Evolutionary conservation across 2,113 vertebrate species (phyloP).

Genomic region (Ia io): DNA sequence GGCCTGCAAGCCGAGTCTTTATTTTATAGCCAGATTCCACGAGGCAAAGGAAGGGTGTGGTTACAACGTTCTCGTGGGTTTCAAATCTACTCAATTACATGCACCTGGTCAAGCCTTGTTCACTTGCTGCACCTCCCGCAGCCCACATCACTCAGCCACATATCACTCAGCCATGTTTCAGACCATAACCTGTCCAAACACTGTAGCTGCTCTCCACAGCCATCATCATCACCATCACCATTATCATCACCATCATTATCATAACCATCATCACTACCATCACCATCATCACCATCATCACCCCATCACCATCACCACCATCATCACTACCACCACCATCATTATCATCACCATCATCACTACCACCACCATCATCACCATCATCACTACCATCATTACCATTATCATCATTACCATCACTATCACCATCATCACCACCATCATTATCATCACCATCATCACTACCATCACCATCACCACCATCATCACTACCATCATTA

Average conservation of each 20-base stretch:
- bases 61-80: too few species aligned
- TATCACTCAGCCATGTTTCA: too few species aligned
- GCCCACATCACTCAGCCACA: too few species aligned
- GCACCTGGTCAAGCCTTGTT: too few species aligned
- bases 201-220: too few species aligned
- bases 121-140: too few species aligned
- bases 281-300: accelerated
- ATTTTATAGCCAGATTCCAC: too few species aligned
- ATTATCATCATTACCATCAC: accelerated
- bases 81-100: too few species aligned
- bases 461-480: accelerated
- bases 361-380: accelerated
- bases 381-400: accelerated
- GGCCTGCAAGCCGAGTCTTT: too few species aligned
- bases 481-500: accelerated
- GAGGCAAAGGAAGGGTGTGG: too few species aligned
- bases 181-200: too few species aligned
- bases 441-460: accelerated
- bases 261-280: accelerated
- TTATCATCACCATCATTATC: accelerated
- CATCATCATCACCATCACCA: too few species aligned
- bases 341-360: accelerated
- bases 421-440: accelerated
- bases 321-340: accelerated
- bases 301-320: accelerated